Conservation (phyloP, 2,797 vertebrate genomes). For the Enteromius thamalakanensis region DNA sequence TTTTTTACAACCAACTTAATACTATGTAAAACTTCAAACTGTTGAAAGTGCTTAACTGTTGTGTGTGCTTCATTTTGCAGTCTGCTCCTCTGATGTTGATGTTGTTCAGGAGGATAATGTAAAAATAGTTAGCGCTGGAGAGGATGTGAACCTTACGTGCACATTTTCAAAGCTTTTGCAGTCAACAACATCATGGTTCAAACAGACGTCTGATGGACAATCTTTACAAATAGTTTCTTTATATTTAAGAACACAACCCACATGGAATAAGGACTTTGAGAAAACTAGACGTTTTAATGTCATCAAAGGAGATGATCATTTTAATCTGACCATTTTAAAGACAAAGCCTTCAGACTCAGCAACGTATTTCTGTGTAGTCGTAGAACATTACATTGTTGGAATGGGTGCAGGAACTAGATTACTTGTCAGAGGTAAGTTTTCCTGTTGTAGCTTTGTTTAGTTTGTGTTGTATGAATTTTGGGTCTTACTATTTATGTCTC, state of each 20-base stretch:
- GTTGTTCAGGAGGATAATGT: conserved; percentile 16
- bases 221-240: background rate
- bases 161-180: background rate
- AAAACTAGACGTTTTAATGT: background rate
- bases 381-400: background rate
- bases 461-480: background rate
- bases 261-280: background rate
- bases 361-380: background rate
- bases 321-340: conserved; percentile 17
- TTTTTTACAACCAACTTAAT: background rate
- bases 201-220: background rate
- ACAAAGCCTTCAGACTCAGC: conserved; percentile 3
- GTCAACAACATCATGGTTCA: background rate
- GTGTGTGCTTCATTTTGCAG: conserved; percentile 12
- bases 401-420: conserved; percentile 2
- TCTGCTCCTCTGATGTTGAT: background rate
- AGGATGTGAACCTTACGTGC: conserved; percentile 1
- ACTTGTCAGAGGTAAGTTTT: background rate
- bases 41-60: background rate
- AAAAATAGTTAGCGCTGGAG: background rate
- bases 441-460: background rate
- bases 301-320: background rate
- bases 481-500: background rate
- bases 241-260: background rate
- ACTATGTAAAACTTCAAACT: background rate